Percentiles rank a stretch among this genome's conserved stretches.
These are phyloP conservation scores for Drosophila asahinai DNA, from an alignment of 1,140 invertebrate genomes.

Conservation along the genomic window DNA sequence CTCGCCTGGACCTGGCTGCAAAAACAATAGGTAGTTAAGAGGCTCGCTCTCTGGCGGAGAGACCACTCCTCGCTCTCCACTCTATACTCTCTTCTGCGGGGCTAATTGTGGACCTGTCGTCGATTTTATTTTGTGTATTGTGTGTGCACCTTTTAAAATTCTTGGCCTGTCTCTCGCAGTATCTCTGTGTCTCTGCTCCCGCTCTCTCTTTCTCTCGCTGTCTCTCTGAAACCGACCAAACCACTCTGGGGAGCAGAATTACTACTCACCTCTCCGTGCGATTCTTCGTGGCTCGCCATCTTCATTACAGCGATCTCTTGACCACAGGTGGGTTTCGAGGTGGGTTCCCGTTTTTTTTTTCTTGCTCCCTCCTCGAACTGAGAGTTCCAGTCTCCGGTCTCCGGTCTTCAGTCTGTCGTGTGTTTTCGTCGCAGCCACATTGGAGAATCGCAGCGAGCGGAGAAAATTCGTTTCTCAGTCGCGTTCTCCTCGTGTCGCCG, in stretches of 20 bases:
- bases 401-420: slow-evolving; percentile 66
- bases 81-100: slow-evolving; percentile 9
- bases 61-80: slow-evolving; percentile 6
- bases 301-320: slow-evolving; percentile 49
- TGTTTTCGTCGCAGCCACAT: slow-evolving; percentile 77
- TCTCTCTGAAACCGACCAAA: slow-evolving; percentile 65
- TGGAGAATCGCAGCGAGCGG: slow-evolving; percentile 61
- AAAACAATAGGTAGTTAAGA: slow-evolving; percentile 53
- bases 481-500: slow-evolving; percentile 60
- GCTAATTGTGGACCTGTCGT: slow-evolving; percentile 85
- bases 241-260: slow-evolving; percentile 56
- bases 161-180: slow-evolving; percentile 53
- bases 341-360: slow-evolving; percentile 7
- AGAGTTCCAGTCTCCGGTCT: slow-evolving; percentile 32
- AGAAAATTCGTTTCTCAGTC: slow-evolving; percentile 50
- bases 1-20: slow-evolving; percentile 46
- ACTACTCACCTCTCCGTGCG: slow-evolving; percentile 24
- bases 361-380: slow-evolving; percentile 3
- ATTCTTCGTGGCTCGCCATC: slow-evolving; percentile 46
- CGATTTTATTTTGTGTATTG: slow-evolving; percentile 59
- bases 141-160: slow-evolving; percentile 75
- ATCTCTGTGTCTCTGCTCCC: slow-evolving; percentile 11
- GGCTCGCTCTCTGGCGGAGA: slow-evolving; percentile 20
- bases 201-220: slow-evolving; percentile 29
- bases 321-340: slow-evolving; percentile 49